These are phyloP conservation scores for Eciton burchellii DNA, from an alignment of 1,140 invertebrate species.

Conservation along the genomic window DNA sequence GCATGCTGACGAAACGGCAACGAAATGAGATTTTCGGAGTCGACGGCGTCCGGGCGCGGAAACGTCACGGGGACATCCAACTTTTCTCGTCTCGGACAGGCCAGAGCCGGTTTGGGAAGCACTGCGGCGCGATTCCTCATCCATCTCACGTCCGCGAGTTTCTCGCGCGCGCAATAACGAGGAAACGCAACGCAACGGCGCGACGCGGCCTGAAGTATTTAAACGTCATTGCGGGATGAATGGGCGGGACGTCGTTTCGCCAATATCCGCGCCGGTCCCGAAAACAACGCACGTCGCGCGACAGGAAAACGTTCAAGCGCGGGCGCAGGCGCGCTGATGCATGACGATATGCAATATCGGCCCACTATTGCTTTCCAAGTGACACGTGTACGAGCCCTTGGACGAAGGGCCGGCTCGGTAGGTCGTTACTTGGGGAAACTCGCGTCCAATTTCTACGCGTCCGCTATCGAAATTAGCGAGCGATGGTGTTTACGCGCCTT, in stretches of 20 bases:
- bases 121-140: conserved; percentile 54
- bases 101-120: conserved; percentile 44
- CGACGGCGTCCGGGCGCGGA: neutral
- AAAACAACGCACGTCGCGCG: conserved; percentile 55
- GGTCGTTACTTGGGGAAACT: neutral
- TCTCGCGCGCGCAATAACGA: conserved; percentile 57
- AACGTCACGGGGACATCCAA: conserved; percentile 1
- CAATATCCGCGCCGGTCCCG: conserved; percentile 43
- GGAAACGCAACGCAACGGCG: neutral
- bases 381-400: conserved; percentile 19
- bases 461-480: neutral
- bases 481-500: no score
- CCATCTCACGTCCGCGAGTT: conserved; percentile 57
- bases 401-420: no score
- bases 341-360: conserved; percentile 51
- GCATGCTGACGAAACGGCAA: neutral
- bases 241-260: conserved; percentile 40
- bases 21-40: neutral
- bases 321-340: neutral
- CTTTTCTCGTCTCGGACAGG: conserved; percentile 21
- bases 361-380: conserved; percentile 19
- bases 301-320: conserved; percentile 34
- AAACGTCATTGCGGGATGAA: conserved; percentile 60
- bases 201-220: conserved; percentile 56
- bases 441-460: neutral